phyloP scores from a whole-genome alignment of 2,797 vertebrate genomes.

The Lophius americanus region DNA sequence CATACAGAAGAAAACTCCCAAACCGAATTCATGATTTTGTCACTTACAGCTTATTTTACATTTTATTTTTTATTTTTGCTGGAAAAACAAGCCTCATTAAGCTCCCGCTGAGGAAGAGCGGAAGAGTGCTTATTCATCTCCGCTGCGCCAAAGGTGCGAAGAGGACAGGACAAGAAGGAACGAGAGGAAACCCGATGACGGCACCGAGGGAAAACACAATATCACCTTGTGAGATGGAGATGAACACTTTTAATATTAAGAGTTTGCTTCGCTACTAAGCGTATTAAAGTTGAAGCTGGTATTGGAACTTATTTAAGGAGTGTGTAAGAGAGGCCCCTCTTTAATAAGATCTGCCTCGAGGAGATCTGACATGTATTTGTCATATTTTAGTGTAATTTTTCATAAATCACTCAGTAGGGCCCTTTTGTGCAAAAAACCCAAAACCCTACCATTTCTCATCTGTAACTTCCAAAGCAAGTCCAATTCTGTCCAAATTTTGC shows the following conservation, averaged over 20 bases:
- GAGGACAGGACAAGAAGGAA: background rate
- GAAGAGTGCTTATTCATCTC: constrained; percentile 25
- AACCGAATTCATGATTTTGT: constrained; percentile 24
- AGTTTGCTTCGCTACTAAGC: background rate
- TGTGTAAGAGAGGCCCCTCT: background rate
- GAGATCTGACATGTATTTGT: no score
- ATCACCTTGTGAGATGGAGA: constrained; percentile 3
- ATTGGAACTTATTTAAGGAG: background rate
- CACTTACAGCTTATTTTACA: constrained; percentile 32
- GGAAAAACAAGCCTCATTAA: constrained; percentile 33
- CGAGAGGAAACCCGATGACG: background rate
- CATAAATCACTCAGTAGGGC: no score
- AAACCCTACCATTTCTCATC: no score
- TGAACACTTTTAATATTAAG: constrained; percentile 30
- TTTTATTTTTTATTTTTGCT: no score
- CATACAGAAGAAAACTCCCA: constrained; percentile 23
- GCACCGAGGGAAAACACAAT: constrained; percentile 15
- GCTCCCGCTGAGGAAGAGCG: constrained; percentile 12
- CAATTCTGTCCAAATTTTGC: no score
- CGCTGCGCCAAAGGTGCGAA: background rate
- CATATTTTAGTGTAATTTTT: no score
- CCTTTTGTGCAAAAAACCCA: no score
- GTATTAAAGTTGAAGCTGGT: background rate
- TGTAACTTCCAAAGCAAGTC: no score
- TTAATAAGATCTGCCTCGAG: no score